phyloP scores from a whole-genome alignment of 2,113 vertebrate species.

The Rhea americana region DNA sequence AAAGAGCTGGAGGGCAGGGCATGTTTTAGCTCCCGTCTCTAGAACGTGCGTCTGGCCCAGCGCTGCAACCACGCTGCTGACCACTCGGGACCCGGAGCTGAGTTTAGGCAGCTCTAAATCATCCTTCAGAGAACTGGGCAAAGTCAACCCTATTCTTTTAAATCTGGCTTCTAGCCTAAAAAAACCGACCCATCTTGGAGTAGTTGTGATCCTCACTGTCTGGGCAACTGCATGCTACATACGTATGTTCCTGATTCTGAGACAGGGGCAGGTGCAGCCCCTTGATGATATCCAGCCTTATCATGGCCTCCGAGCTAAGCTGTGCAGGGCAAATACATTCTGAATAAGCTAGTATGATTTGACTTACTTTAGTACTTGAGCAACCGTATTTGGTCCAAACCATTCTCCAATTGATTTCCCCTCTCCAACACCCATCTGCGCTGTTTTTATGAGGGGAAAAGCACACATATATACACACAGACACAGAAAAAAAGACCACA shows the following conservation, averaged over 20 bases:
- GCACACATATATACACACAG: conserved; percentile 8
- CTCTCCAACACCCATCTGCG: conserved; percentile 99
- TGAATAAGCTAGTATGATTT: background rate
- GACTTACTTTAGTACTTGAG: conserved; percentile 98
- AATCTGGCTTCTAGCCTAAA: background rate
- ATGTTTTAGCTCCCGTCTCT: background rate
- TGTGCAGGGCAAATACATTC: background rate
- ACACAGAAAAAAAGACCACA: background rate
- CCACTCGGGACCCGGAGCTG: background rate
- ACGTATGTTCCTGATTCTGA: background rate
- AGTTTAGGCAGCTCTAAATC: background rate
- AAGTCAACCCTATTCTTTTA: background rate
- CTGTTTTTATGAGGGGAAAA: conserved; percentile 76
- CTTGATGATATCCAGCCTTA: background rate
- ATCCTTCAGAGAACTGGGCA: background rate
- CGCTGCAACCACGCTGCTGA: background rate
- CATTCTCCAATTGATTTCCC: conserved; percentile 98
- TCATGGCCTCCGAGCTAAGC: background rate
- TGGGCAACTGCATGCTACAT: accelerated
- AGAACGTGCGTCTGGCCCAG: accelerated
- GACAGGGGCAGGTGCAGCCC: background rate
- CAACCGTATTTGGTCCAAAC: conserved; percentile 99
- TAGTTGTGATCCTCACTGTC: too few species aligned
- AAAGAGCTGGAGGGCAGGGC: background rate
- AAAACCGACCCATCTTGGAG: background rate